Evolutionary conservation across 2,888 invertebrate species (phyloP).

Genomic region (Brenthis daphne): DNA sequence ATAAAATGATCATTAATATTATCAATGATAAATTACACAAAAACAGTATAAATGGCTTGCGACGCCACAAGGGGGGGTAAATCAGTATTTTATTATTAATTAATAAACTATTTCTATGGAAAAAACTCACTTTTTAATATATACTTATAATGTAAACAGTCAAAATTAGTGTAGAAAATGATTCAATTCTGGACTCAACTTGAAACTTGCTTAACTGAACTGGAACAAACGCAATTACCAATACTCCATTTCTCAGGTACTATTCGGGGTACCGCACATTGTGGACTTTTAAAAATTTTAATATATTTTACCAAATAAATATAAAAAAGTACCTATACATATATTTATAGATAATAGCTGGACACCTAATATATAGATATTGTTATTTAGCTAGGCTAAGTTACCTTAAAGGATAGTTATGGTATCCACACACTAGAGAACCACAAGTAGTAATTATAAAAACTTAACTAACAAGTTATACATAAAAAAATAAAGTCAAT

Average conservation of each 20-base stretch:
- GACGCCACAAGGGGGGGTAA: conserved; percentile 26
- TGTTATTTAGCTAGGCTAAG: no score
- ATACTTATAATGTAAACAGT: conserved; percentile 27
- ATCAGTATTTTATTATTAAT: conserved; percentile 11
- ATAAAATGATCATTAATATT: conserved; percentile 20
- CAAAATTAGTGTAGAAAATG: conserved; percentile 26
- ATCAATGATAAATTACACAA: conserved; percentile 27
- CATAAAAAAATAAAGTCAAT: neutral
- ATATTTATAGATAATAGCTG: neutral
- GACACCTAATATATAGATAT: no score
- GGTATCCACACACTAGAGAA: no score
- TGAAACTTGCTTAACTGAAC: conserved; percentile 8
- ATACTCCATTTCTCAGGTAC: conserved; percentile 21
- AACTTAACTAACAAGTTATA: no score
- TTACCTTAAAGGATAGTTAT: no score
- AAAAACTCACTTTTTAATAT: conserved; percentile 18
- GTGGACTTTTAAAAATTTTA: conserved; percentile 1
- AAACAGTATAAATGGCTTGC: conserved; percentile 19
- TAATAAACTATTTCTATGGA: conserved; percentile 13
- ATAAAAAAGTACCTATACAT: neutral
- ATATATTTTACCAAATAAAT: neutral
- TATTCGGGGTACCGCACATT: conserved; percentile 9
- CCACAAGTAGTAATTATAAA: no score
- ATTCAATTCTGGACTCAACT: conserved; percentile 20
- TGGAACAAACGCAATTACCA: conserved; percentile 16